Conservation (phyloP, 2,888 invertebrate species). For the Auanema sp. region DNA sequence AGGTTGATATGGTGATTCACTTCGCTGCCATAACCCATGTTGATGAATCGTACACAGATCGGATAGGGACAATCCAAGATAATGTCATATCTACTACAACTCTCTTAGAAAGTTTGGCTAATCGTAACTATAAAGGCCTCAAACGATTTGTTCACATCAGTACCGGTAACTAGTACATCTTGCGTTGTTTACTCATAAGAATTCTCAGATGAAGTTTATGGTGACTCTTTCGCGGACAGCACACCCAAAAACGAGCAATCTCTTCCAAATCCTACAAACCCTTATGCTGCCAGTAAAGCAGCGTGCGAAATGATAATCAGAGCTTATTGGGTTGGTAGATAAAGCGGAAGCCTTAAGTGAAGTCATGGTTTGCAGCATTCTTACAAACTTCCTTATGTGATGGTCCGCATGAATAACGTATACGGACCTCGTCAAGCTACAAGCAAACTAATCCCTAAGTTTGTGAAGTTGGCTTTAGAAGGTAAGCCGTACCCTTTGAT, state of each 20-base stretch:
- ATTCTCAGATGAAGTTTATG: conserved; percentile 64
- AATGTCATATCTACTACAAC: conserved; percentile 61
- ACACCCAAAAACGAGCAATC: conserved; percentile 56
- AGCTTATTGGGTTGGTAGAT: conserved; percentile 51
- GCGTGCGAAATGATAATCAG: conserved; percentile 59
- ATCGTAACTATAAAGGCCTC: conserved; percentile 49
- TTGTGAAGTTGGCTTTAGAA: conserved; percentile 58
- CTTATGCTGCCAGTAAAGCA: conserved; percentile 64
- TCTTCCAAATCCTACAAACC: conserved; percentile 61
- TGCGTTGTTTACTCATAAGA: not conserved
- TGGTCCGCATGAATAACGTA: conserved; percentile 60
- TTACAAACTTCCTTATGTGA: conserved; percentile 63
- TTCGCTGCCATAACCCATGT: conserved; percentile 64
- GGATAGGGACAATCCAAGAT: conserved; percentile 62
- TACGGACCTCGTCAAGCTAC: conserved; percentile 54
- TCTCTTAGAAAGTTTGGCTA: conserved; percentile 57
- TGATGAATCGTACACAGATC: conserved; percentile 62
- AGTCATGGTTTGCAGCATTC: conserved; percentile 52
- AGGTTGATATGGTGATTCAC: conserved; percentile 60
- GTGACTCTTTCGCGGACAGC: conserved; percentile 57
- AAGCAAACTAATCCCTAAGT: conserved; percentile 62
- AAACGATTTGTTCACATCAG: conserved; percentile 59
- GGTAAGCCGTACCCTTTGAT: conserved; percentile 61
- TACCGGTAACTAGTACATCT: conserved; percentile 42
- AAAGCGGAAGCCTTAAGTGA: not conserved